Conservation (phyloP, 2,113 vertebrate genomes). For the Oreochromis tanganicae region DNA sequence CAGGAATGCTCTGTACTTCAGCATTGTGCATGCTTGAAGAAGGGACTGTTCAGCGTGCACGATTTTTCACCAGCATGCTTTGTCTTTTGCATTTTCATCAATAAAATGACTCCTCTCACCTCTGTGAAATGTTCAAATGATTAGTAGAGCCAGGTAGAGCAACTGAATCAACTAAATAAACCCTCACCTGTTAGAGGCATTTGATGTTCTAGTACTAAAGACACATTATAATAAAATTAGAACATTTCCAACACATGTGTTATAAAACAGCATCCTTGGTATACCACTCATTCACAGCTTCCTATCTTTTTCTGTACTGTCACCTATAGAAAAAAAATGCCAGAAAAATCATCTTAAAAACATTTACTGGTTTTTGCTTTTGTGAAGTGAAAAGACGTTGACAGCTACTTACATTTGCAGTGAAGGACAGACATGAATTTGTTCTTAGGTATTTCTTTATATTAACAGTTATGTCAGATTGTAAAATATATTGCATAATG, state of each 20-base stretch:
- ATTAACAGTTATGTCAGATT: neutral
- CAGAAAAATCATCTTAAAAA: neutral
- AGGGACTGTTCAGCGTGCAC: neutral
- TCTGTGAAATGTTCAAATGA: neutral
- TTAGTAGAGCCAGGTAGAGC: neutral
- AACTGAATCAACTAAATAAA: neutral
- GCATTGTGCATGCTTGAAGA: neutral
- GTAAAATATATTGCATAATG: neutral
- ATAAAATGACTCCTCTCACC: neutral
- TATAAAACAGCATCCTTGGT: neutral
- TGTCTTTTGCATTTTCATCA: neutral
- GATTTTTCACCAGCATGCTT: neutral
- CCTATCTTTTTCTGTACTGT: neutral
- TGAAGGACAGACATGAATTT: neutral
- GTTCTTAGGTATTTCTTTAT: neutral
- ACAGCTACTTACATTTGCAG: neutral
- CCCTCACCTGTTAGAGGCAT: neutral
- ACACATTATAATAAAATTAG: neutral
- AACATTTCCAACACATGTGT: neutral
- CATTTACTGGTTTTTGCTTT: neutral
- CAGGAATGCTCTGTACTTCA: neutral
- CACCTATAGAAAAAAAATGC: neutral
- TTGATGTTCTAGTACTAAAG: neutral
- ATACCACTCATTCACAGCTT: neutral
- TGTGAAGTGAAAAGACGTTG: accelerated